These are phyloP conservation scores for Drosophila melanogaster DNA, from an alignment of 1,140 invertebrate genomes.

Conservation along the genomic window Release_6_plus_ISO1_MT NT_033779.5:20477001-20477500, in stretches of 20 bases:
- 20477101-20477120: conserved; percentile 38
- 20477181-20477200: conserved; percentile 16
- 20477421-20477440: conserved; percentile 33
- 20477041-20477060: conserved; percentile 12
- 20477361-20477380: conserved; percentile 52
- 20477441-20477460: neutral
- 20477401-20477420: conserved; percentile 64
- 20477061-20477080: conserved; percentile 1
- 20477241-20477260: conserved; percentile 67
- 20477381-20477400: conserved; percentile 55
- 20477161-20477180: conserved; percentile 26
- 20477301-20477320: conserved; percentile 71
- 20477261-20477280: conserved; percentile 22
- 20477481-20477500: conserved; percentile 27
- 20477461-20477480: neutral
- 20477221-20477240: conserved; percentile 74
- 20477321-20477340: conserved; percentile 3
- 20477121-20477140: conserved; percentile 21
- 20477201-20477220: conserved; percentile 50
- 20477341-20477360: neutral
- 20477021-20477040: conserved; percentile 38
- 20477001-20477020: conserved; percentile 69
- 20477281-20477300: conserved; percentile 49
- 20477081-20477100: conserved; percentile 24
- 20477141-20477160: conserved; percentile 33